Evolutionary conservation across 1,140 invertebrate genomes (phyloP).

Genomic region (Pseudomyrmex concolor): DNA sequence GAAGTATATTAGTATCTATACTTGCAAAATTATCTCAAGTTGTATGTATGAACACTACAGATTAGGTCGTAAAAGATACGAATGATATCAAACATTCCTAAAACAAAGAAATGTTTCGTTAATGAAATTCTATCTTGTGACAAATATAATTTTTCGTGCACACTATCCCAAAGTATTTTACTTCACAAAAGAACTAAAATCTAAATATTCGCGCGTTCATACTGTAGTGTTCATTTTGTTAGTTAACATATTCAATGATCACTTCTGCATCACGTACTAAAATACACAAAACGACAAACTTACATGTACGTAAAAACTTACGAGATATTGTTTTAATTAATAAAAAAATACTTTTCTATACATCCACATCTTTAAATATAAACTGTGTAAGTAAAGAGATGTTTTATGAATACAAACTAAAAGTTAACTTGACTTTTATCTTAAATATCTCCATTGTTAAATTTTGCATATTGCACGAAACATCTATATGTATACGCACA

Average conservation of each 20-base stretch:
- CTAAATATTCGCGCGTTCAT: background rate
- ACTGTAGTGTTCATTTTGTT: conserved; percentile 27
- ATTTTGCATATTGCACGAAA: background rate
- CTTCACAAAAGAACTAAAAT: background rate
- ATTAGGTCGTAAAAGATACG: background rate
- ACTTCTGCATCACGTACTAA: background rate
- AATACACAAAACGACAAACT: background rate
- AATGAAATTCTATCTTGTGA: background rate
- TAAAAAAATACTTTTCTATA: too few relatives aligned
- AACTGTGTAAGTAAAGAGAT: too few relatives aligned
- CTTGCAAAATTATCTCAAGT: conserved; percentile 4
- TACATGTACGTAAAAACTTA: background rate
- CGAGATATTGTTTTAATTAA: too few relatives aligned
- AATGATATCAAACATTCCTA: background rate
- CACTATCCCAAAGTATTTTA: background rate
- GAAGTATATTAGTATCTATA: conserved; percentile 21
- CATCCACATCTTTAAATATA: too few relatives aligned
- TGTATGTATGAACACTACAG: conserved; percentile 36
- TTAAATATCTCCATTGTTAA: background rate
- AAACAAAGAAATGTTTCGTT: background rate
- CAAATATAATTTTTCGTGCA: background rate
- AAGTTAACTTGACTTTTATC: too few relatives aligned
- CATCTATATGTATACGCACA: background rate
- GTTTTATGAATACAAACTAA: too few relatives aligned
- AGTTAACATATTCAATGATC: conserved; percentile 26